Base-by-base conservation (phyloP, 2,797 vertebrate genomes). In the Gadopsis marmoratus region DNA sequence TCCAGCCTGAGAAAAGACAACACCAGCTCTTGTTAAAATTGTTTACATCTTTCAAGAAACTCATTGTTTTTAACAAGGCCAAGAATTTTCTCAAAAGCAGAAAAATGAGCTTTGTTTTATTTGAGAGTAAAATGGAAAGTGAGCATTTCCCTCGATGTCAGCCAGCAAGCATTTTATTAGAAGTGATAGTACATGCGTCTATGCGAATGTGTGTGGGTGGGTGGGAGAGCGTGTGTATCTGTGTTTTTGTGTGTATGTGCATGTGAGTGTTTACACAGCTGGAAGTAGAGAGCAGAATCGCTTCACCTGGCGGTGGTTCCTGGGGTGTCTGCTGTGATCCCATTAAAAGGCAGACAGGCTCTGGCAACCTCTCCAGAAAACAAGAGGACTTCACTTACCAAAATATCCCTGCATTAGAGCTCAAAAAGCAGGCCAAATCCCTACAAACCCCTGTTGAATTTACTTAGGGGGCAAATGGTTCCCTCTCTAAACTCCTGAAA, bases 281-380 rank as follows among this genome's bases (percentile, higher is more conserved):
- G 89, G 89, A 93, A 92, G 74, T 54, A 74, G 56, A 81, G 77
- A 89, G 87, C 45, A 7, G 90, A 91, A 93, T 93, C 86, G 67
- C 90, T 92, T 95, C 92, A 94, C 91, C 93, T 94, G 92, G 92
- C 85, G 71, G 83, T 86, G 83, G 87, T 90, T 93, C 79, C 87
- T 80, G 78, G 73, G 83, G 82, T 92, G 92, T 90, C 88, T 90
- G 71, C 88, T 90, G 87, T 89, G 88, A 91, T 92, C 86, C 86
- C 85, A 89, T 89, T 91, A 91, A 91, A 91, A 89, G 76, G 82
- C 91, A 94, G 93, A 93, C 92, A 86, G 89, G 67, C 81, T 88
- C 78, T 93, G 92, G 93, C 92, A 91, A 72, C 77, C 76, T 85
- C 83, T 91, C 71, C 84, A 77, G 76, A 93, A 94, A 94, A 93